A percentile compares a stretch with the other conserved stretches of the same genome.
phyloP scores from a whole-genome alignment of 2,797 vertebrate genomes.

The Gymnodraco acuticeps region DNA sequence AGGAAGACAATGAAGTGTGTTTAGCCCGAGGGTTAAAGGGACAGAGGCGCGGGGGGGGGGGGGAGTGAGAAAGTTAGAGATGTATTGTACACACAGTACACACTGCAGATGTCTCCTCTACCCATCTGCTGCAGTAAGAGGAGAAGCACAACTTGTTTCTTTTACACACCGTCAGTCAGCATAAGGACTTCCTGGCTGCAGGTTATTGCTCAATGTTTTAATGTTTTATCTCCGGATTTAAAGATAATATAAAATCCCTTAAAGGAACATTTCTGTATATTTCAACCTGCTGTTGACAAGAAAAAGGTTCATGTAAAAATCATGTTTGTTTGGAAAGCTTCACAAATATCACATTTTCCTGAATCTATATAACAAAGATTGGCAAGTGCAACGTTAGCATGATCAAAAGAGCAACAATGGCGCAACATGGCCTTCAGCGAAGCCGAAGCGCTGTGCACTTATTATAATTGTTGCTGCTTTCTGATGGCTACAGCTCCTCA shows the following conservation, averaged over 20 bases:
- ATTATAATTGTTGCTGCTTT: neutral
- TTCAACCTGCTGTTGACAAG: neutral
- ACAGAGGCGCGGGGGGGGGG: conserved; percentile 30
- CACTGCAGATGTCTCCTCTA: conserved; percentile 59
- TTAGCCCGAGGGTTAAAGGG: conserved; percentile 67
- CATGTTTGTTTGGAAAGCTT: neutral
- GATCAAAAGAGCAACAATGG: no score
- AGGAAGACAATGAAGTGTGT: conserved; percentile 67
- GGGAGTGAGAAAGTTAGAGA: conserved; percentile 41
- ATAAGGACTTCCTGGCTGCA: conserved; percentile 5
- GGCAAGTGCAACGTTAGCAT: no score
- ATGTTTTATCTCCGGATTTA: neutral
- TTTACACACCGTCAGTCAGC: conserved; percentile 24
- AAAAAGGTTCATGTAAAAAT: neutral
- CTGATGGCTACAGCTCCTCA: neutral
- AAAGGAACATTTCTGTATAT: neutral
- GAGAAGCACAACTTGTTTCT: conserved; percentile 10
- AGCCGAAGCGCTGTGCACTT: no score
- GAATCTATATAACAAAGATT: no score
- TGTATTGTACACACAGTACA: conserved; percentile 47
- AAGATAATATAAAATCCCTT: neutral
- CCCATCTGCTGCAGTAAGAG: conserved; percentile 52
- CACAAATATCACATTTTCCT: no score
- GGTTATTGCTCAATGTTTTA: neutral
- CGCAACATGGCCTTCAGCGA: no score